Percentiles rank a stretch among this genome's conserved stretches.
Evolutionary conservation across 1,140 invertebrate species (phyloP).

Genomic region (Drosophila novamexicana): DNA sequence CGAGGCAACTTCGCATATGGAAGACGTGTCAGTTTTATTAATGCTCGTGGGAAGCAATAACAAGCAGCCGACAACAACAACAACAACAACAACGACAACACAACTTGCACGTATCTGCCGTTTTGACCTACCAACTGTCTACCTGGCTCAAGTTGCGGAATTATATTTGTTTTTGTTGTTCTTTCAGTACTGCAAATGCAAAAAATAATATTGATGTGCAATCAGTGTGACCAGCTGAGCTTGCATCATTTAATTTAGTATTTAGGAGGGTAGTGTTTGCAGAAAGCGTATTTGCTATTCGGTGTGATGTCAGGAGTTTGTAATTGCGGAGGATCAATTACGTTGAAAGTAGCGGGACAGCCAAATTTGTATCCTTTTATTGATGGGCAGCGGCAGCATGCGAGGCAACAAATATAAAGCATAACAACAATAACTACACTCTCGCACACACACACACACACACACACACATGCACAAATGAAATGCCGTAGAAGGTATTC

Average conservation of each 20-base stretch:
- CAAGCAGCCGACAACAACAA: conserved; percentile 26
- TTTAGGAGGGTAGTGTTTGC: not conserved
- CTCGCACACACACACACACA: conserved; percentile 1
- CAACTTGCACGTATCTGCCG: conserved; percentile 35
- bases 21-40: conserved; percentile 75
- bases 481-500: conserved; percentile 46
- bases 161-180: conserved; percentile 8
- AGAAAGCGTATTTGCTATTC: too few species aligned
- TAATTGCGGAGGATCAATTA: too few species aligned
- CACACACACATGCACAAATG: not conserved
- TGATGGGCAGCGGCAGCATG: conserved; percentile 3
- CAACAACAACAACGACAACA: conserved; percentile 26
- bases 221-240: conserved; percentile 1
- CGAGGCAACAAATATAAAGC: conserved; percentile 6
- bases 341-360: conserved; percentile 27
- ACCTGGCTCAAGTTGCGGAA: conserved; percentile 27
- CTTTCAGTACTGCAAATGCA: conserved; percentile 4
- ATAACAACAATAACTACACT: conserved; percentile 23
- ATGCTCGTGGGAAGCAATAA: conserved; percentile 71
- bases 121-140: conserved; percentile 50
- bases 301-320: too few species aligned
- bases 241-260: not conserved
- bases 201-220: conserved; percentile 1
- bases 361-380: conserved; percentile 48
- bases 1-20: conserved; percentile 52